phyloP scores from a whole-genome alignment of 2,888 invertebrate species.

The Nemoura dubitans region DNA sequence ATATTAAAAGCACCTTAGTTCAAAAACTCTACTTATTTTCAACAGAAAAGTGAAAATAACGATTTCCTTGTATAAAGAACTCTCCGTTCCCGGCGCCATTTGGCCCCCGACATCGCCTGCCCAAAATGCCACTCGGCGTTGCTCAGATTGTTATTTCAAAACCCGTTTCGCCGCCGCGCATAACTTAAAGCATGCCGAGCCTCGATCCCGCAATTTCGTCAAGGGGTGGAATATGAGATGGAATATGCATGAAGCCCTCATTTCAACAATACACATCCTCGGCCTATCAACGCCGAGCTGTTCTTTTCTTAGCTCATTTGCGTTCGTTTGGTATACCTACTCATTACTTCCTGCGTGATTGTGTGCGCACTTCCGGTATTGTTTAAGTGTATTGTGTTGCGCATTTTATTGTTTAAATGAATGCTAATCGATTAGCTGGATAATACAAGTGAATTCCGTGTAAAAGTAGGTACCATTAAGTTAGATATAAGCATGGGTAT shows the following conservation, averaged over 20 bases:
- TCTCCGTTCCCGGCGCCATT: background rate
- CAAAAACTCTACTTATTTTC: background rate
- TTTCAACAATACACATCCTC: background rate
- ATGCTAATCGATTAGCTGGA: too few relatives aligned
- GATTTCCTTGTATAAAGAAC: background rate
- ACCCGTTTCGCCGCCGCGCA: background rate
- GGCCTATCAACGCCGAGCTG: background rate
- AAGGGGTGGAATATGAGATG: background rate
- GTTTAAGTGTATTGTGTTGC: background rate
- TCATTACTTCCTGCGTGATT: background rate
- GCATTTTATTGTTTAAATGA: background rate
- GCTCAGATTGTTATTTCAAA: constrained; percentile 7
- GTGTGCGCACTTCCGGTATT: background rate
- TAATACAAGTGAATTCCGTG: too few relatives aligned
- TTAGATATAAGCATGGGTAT: too few relatives aligned
- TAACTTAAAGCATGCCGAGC: background rate
- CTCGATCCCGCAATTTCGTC: background rate
- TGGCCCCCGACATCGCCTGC: background rate
- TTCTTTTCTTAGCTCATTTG: background rate
- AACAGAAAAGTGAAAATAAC: too few relatives aligned
- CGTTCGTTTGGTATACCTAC: background rate
- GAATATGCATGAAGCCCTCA: background rate
- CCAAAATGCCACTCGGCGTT: background rate
- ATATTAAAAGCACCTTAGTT: too few relatives aligned
- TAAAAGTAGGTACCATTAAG: too few relatives aligned